A percentile compares a stretch with the other conserved stretches of the same genome.
Conservation (phyloP, 2,888 invertebrate genomes). For the Nymphalis c-album region DNA sequence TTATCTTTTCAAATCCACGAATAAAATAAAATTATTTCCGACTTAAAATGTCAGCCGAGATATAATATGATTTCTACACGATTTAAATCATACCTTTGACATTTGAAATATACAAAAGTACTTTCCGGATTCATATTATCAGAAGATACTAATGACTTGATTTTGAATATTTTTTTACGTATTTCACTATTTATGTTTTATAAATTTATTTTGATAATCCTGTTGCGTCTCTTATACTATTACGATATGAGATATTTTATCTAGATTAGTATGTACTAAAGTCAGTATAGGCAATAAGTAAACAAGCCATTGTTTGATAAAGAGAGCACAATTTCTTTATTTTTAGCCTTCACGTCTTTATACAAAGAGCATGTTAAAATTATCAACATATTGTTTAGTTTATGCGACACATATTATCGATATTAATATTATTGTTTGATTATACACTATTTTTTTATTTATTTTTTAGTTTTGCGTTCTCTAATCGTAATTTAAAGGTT, state of each 20-base stretch:
- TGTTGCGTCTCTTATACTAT: neutral
- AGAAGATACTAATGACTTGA: neutral
- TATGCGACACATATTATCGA: neutral
- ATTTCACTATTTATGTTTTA: neutral
- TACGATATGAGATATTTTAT: conserved; percentile 6
- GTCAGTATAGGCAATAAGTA: neutral
- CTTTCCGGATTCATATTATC: neutral
- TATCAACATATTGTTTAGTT: neutral
- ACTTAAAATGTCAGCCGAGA: neutral
- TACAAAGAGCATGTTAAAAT: neutral
- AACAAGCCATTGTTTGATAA: conserved; percentile 8
- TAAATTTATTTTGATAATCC: neutral
- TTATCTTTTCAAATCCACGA: conserved; percentile 5
- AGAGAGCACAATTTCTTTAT: neutral
- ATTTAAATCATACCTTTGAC: neutral
- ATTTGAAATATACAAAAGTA: neutral
- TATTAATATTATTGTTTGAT: too few species aligned
- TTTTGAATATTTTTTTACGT: neutral
- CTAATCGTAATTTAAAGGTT: too few species aligned
- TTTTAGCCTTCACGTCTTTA: conserved; percentile 1
- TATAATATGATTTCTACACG: neutral
- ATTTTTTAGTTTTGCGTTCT: too few species aligned
- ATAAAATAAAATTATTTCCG: neutral
- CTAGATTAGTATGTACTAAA: neutral
- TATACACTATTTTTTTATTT: too few species aligned